Percentiles rank a stretch among this genome's conserved stretches.
These are phyloP conservation scores for Agrotis puta DNA, from an alignment of 2,888 invertebrate species.

Conservation along the genomic window DNA sequence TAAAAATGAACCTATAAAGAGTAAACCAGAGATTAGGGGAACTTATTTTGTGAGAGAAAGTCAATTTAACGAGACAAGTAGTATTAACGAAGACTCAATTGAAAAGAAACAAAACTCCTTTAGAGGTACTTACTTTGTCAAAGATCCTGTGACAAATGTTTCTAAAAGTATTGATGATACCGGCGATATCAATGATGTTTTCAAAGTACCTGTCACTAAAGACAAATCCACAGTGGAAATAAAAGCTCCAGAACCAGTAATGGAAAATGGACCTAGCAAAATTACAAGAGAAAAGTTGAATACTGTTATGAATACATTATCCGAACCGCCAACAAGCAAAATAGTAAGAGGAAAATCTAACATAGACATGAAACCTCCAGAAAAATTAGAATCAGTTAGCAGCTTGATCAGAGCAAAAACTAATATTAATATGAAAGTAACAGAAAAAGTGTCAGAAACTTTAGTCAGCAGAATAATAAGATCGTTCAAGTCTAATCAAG, in stretches of 20 bases:
- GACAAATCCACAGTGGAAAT: constrained; percentile 17
- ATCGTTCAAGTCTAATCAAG: constrained; percentile 69
- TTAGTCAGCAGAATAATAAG: constrained; percentile 74
- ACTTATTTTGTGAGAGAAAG: constrained; percentile 62
- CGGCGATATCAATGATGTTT: constrained; percentile 35
- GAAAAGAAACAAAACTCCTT: constrained; percentile 42
- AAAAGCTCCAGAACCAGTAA: constrained; percentile 6
- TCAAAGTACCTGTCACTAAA: constrained; percentile 39
- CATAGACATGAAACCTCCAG: constrained; percentile 33
- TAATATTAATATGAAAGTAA: constrained; percentile 28
- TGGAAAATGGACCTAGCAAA: background rate
- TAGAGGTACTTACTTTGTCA: constrained; percentile 71
- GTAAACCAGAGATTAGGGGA: constrained; percentile 48
- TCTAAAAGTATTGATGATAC: constrained; percentile 33
- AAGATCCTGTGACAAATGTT: constrained; percentile 46
- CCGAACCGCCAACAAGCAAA: constrained; percentile 16
- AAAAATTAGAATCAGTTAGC: constrained; percentile 33
- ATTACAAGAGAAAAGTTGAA: constrained; percentile 6
- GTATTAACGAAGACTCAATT: constrained; percentile 29
- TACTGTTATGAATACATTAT: constrained; percentile 23
- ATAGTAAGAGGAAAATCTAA: constrained; percentile 50
- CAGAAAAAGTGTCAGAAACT: constrained; percentile 64
- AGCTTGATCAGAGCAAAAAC: constrained; percentile 42
- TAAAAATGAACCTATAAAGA: constrained; percentile 38
- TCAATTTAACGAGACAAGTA: constrained; percentile 29